Conservation (phyloP, 2,797 vertebrate genomes). For the Antennarius maculatus region DNA sequence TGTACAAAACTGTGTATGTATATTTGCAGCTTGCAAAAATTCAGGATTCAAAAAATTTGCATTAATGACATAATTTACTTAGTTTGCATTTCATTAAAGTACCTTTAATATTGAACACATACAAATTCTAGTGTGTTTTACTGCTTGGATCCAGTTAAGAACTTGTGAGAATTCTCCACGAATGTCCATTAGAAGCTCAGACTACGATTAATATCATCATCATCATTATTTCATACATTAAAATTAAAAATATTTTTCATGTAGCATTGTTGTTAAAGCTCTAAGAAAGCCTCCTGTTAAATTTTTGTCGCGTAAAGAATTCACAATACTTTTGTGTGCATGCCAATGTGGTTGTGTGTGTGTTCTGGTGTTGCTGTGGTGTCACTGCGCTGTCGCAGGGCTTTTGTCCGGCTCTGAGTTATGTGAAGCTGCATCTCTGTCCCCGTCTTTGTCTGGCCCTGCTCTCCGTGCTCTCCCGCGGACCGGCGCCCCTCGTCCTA, state of each 20-base stretch:
- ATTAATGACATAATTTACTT: no score
- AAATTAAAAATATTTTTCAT: conserved; percentile 1
- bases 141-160: background rate
- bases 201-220: conserved; percentile 34
- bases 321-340: conserved; percentile 29
- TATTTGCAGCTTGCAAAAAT: no score
- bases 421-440: conserved; percentile 78
- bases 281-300: conserved; percentile 15
- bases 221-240: conserved; percentile 37
- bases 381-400: conserved; percentile 63
- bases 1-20: no score
- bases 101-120: background rate
- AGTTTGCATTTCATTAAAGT: no score
- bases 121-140: background rate
- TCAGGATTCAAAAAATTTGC: no score
- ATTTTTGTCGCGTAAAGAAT: conserved; percentile 28
- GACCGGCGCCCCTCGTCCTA: conserved; percentile 71
- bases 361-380: conserved; percentile 67
- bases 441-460: conserved; percentile 71
- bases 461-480: conserved; percentile 68
- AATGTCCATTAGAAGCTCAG: background rate
- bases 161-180: background rate
- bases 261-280: conserved; percentile 15
- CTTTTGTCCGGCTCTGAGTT: conserved; percentile 77
- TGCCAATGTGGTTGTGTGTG: conserved; percentile 46